Evolutionary conservation across 2,888 invertebrate species (phyloP), one percentile per base, ranked within the genome.

Genomic region (Syritta pipiens): DNA sequence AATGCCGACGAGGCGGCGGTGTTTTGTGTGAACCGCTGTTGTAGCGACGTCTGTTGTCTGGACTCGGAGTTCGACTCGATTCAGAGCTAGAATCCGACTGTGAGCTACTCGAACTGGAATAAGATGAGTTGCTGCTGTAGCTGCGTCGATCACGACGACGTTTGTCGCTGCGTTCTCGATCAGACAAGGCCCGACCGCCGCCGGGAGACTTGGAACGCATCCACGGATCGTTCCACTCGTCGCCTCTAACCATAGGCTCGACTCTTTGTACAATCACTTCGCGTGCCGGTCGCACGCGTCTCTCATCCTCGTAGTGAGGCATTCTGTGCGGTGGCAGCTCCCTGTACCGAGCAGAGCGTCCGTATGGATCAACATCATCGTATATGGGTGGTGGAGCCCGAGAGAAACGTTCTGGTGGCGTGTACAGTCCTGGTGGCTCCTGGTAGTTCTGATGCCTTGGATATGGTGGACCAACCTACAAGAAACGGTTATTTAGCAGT

Each of bases 161-260:
- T 35, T 87, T 86, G 2, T 87, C 88, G 1, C 84, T 85, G 1
- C 85, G 85, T 14, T 86, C 86, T 10, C 86, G 86, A 68, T 82
- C 51, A 0, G 86, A 88, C 1, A 81, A 72, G 10, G 86, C 86
- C 3, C 88, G 85, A 0, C 92, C 90, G 86, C 89, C 86, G 86
- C 89, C 86, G 0, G 93, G 93, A 2, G 93, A 93, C 83, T 93
- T 93, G 2, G 92, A 91, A 26, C 94, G 89, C 94, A 96, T 96
- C 97, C 97, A 98, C 0, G 97, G 97, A 90, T 98, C 97, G 40
- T 94, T 95, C 97, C 97, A 98, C 84, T 97, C 97, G 86, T 97
- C 97, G 0, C 93, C 94, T 40, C 92, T 91, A 59, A 87, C 90
- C 87, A 84, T 86, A 81, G 83, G 87, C 82, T 89, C 88, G 37